Percentiles rank a stretch among this genome's conserved stretches.
These are phyloP conservation scores for Lysandra coridon DNA, from an alignment of 2,888 invertebrate genomes.

Conservation along the genomic window DNA sequence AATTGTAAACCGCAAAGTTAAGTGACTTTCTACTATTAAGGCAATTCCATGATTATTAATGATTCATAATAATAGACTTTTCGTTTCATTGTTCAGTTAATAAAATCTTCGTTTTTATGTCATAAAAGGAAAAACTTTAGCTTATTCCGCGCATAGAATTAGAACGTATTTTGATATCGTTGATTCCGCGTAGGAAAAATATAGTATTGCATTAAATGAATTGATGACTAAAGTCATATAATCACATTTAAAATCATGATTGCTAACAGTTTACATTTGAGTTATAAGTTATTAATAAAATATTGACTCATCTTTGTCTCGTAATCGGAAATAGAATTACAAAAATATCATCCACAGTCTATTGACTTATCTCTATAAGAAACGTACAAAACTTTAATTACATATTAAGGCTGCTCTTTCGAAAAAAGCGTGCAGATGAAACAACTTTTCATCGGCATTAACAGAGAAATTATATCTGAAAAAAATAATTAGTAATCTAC, in stretches of 20 bases:
- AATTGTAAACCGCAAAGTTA: neutral
- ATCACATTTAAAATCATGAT: neutral
- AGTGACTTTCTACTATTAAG: neutral
- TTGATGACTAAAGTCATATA: neutral
- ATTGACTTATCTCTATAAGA: slow-evolving; percentile 30
- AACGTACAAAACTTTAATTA: slow-evolving; percentile 30
- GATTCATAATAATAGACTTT: neutral
- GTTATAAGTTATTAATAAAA: slow-evolving; percentile 40
- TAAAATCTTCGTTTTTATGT: neutral
- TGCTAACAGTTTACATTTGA: slow-evolving; percentile 43
- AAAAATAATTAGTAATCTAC: no score
- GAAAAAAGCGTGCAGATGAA: no score
- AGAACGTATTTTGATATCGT: no score
- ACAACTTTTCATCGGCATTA: no score
- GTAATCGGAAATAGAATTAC: slow-evolving; percentile 52
- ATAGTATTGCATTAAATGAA: no score
- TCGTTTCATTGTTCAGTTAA: neutral
- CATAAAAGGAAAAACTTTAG: neutral
- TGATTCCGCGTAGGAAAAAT: no score
- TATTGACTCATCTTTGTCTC: slow-evolving; percentile 40
- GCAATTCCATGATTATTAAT: neutral
- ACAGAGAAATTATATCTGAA: no score
- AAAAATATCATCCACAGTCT: slow-evolving; percentile 36
- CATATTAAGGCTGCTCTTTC: no score
- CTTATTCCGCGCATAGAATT: no score